Evolutionary conservation across 1,140 invertebrate species (phyloP), one percentile per base, ranked within the genome.

Genomic region (Brevipalpus yothersi): DNA sequence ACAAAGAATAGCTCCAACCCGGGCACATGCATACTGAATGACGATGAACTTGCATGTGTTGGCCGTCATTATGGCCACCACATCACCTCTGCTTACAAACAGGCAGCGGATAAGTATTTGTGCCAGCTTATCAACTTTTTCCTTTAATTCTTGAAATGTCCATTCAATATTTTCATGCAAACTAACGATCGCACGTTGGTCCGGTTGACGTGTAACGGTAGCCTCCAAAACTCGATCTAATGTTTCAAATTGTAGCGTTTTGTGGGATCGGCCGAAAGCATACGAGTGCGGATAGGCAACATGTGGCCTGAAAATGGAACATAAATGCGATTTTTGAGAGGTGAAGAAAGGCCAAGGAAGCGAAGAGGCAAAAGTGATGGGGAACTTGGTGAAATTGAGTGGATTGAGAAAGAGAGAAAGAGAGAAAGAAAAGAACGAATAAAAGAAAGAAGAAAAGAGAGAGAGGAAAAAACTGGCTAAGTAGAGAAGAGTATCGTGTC

Each of bases 51-150:
- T 80, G 8, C 80, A 67, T 31, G 76, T 75, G 71, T 95, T 97
- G 0, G 89, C 87, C 0, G 82, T 80, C 84, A 86, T 94, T 13
- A 96, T 74, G 0, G 83, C 91, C 3, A 98, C 65, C 9, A 83
- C 70, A 45, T 97, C 91, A 0, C 87, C 88, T 56, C 73, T 13
- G 77, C 61, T 80, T 67, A 12, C 17, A 39, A 39, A 19, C 7
- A 63, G 45, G 11, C 51, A 15, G 21, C 57, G 23, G 23, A 41
- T 23, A 12, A 63, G 31, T 31, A n/a, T 51, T 43, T 60, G 59
- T 4, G 60, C 53, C 10, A 63, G 42, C 19, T 40, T 19, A 43
- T 62, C 54, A 13, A 60, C 63, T 41, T 63, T 61, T 5, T 55
- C 40, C 39, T 63, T 60, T 13, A 63, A 57, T 58, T 63, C 21